Percentiles rank a stretch among this genome's conserved stretches.
Evolutionary conservation across 2,888 invertebrate species (phyloP).

Genomic region (Cataglyphis rosenhaueri): DNA sequence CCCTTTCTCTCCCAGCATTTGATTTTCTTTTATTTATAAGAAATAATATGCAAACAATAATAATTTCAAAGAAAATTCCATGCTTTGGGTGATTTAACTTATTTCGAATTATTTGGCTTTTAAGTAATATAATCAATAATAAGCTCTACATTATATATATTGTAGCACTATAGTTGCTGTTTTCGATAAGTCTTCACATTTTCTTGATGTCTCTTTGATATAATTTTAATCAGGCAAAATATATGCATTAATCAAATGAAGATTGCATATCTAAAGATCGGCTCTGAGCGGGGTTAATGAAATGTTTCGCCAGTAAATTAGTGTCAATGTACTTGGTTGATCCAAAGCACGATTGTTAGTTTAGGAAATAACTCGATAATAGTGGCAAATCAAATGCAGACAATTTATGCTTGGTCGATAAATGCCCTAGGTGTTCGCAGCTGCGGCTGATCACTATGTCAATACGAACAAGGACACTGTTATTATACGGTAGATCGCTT

Average conservation of each 20-base stretch:
- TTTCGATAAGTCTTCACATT: neutral
- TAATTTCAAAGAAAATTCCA: neutral
- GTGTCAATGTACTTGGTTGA: conserved; percentile 6
- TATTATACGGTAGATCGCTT: conserved; percentile 47
- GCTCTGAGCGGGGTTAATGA: neutral
- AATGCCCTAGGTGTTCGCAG: conserved; percentile 54
- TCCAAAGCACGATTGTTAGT: conserved; percentile 44
- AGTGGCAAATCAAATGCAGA: conserved; percentile 55
- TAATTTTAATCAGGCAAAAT: neutral
- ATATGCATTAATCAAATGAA: neutral
- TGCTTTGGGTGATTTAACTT: neutral
- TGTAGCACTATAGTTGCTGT: neutral
- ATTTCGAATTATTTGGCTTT: neutral
- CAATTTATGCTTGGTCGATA: conserved; percentile 55
- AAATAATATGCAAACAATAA: neutral
- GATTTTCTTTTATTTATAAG: neutral
- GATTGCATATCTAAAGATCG: conserved; percentile 3
- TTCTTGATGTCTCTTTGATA: neutral
- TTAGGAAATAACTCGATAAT: conserved; percentile 54
- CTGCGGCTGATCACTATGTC: conserved; percentile 55
- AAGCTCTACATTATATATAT: neutral
- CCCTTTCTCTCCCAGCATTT: neutral
- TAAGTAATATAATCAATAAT: neutral
- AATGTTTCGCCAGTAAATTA: conserved; percentile 40
- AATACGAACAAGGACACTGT: conserved; percentile 45